Evolutionary conservation across 2,797 vertebrate species (phyloP), one percentile per base, ranked within the genome.

Genomic region (Acestrorhynchus altus): DNA sequence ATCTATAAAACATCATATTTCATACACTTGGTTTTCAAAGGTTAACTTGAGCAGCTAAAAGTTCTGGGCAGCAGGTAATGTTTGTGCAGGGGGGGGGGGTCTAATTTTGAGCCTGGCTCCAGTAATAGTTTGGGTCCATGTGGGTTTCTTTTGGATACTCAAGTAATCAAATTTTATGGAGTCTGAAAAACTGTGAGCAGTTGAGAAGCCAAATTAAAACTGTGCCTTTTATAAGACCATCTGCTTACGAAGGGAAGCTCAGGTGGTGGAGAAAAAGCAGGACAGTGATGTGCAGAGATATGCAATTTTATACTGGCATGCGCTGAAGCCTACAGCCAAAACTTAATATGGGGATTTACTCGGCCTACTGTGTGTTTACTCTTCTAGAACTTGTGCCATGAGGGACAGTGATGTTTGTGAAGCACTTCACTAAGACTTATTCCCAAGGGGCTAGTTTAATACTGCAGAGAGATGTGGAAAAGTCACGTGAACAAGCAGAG

Each of bases 291-390:
- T 51, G 64, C 26, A 56, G 22, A 46, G 42, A 68, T 26, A 20
- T 73, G 8, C 52, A 75, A 51, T 74, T 78, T 72, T 40, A 57
- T 35, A 64, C 11, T 28, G 31, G 26, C 44, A 47, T 11, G 12
- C 12, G 5, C 54, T 49, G 35, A 63, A n/a, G 28, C 4, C 8
- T 46, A 24, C 31, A 40, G 49, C 49, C 66, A 12, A 12, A 22
- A 68, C 42, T 67, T 71, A 35, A 72, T 59, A 16, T 70, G 20
- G 39, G 59, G 71, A 61, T 60, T 54, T 57, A 71, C 20, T 63
- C n/a, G n/a, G 76, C 24, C 12, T 42, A 61, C 46, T 42, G 54
- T 42, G 60, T 63, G 71, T 71, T 80, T 54, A 81, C 68, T 75
- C 74, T 72, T 46, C 47, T 65, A 54, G 67, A 22, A 13, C 40